Evolutionary conservation across 2,888 invertebrate species (phyloP).

Genomic region (Ennomos quercinarius): DNA sequence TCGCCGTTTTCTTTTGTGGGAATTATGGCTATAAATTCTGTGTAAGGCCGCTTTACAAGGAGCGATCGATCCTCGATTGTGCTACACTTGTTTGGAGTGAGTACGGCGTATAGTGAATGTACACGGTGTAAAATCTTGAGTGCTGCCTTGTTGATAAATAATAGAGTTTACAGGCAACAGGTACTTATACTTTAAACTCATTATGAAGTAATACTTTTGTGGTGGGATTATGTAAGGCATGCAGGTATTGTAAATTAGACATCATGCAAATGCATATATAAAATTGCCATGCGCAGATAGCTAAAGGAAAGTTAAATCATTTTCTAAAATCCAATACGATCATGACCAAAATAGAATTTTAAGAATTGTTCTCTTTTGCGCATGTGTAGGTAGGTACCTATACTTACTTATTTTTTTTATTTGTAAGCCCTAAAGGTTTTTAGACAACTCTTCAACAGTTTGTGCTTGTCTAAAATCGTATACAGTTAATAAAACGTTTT

Average conservation of each 20-base stretch:
- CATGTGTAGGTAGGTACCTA: no score
- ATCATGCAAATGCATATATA: no score
- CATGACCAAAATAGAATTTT: no score
- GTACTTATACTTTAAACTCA: background rate
- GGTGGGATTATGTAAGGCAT: no score
- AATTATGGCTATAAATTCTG: conserved; percentile 80
- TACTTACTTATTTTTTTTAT: no score
- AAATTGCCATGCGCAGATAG: no score
- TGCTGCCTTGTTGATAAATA: background rate
- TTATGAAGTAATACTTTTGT: no score
- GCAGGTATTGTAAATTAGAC: no score
- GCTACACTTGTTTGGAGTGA: conserved; percentile 36
- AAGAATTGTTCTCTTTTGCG: no score
- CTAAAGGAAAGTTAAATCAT: no score
- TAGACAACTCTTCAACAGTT: conserved; percentile 26
- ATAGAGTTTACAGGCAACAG: background rate
- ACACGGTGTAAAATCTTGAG: background rate
- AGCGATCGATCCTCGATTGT: conserved; percentile 31
- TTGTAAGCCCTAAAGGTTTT: no score
- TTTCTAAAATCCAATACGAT: no score
- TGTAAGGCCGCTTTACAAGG: conserved; percentile 38
- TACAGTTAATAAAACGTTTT: conserved; percentile 49
- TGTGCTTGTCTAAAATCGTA: conserved; percentile 29
- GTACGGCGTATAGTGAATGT: background rate
- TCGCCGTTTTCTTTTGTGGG: conserved; percentile 81